Conservation (phyloP, 2,888 invertebrate species). For the Parapristionchus giblindavisi region DNA sequence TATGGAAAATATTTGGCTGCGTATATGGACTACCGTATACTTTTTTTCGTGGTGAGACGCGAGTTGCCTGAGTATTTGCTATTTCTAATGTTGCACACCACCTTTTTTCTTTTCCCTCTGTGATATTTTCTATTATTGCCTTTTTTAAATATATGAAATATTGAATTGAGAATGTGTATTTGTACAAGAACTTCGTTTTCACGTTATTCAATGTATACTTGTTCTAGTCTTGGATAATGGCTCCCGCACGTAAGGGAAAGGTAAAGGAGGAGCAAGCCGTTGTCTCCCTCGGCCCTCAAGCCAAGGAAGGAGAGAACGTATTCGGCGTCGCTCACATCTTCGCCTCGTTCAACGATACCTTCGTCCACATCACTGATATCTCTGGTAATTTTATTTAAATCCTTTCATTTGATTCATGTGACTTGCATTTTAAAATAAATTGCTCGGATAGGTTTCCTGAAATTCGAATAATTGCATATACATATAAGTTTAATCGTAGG, state of each 20-base stretch:
- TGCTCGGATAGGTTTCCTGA: not conserved
- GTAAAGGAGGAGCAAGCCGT: slow-evolving; percentile 95
- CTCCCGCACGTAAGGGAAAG: slow-evolving; percentile 98
- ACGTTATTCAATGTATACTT: not conserved
- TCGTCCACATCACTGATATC: slow-evolving; percentile 98
- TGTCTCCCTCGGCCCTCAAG: slow-evolving; percentile 76
- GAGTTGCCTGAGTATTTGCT: too few species aligned
- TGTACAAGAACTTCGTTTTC: not conserved
- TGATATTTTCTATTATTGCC: not conserved
- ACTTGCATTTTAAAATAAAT: not conserved
- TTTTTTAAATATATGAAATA: not conserved
- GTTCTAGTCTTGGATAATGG: slow-evolving; percentile 60
- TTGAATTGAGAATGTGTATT: not conserved
- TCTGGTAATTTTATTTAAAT: slow-evolving; percentile 80
- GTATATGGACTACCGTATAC: too few species aligned
- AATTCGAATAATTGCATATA: not conserved
- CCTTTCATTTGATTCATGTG: not conserved
- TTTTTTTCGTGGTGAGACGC: too few species aligned
- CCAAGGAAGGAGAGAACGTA: slow-evolving; percentile 88
- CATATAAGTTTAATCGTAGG: not conserved
- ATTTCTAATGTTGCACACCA: not conserved
- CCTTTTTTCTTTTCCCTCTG: not conserved
- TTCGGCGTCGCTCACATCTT: slow-evolving; percentile 99
- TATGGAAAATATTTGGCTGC: too few species aligned
- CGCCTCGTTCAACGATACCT: slow-evolving; percentile 99